Percentiles rank a stretch among this genome's conserved stretches.
Conservation (phyloP, 2,113 vertebrate species). For the Mungos mungo region DNA sequence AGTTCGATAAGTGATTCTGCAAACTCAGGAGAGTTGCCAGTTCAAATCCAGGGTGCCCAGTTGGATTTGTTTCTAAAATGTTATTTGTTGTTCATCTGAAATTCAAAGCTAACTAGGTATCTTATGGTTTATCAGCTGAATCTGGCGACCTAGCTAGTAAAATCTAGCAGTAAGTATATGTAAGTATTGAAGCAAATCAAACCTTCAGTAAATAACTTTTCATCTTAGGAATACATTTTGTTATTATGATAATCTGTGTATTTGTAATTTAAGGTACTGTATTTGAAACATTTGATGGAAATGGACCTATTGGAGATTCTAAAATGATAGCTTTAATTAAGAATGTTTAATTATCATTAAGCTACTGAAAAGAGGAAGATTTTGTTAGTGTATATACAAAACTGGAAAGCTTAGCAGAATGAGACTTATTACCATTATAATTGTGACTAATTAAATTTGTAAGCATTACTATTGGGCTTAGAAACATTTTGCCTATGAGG, state of each 20-base stretch:
- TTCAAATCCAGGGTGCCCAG: background rate
- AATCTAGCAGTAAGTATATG: background rate
- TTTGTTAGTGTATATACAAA: background rate
- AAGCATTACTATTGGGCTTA: background rate
- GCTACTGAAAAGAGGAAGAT: background rate
- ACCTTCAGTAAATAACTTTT: background rate
- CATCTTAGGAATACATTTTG: background rate
- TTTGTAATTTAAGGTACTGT: conserved; percentile 10
- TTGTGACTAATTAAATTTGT: conserved; percentile 20
- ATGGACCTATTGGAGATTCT: background rate
- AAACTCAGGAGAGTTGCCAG: background rate
- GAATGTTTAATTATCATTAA: conserved; percentile 36
- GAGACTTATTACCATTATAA: conserved; percentile 22
- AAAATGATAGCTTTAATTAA: conserved; percentile 11
- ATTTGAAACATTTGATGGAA: conserved; percentile 20
- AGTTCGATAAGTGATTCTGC: background rate
- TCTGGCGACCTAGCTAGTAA: background rate
- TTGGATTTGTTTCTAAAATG: background rate
- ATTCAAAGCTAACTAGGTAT: conserved; percentile 24
- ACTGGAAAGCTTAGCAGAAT: conserved; percentile 16
- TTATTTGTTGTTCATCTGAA: conserved; percentile 3
- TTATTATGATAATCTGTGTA: background rate
- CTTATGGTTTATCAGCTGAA: conserved; percentile 1
- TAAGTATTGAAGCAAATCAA: conserved; percentile 28
- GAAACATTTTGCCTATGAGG: conserved; percentile 18